Base-by-base conservation (phyloP, 2,797 vertebrate species). In the Benthosema pterotum region DNA sequence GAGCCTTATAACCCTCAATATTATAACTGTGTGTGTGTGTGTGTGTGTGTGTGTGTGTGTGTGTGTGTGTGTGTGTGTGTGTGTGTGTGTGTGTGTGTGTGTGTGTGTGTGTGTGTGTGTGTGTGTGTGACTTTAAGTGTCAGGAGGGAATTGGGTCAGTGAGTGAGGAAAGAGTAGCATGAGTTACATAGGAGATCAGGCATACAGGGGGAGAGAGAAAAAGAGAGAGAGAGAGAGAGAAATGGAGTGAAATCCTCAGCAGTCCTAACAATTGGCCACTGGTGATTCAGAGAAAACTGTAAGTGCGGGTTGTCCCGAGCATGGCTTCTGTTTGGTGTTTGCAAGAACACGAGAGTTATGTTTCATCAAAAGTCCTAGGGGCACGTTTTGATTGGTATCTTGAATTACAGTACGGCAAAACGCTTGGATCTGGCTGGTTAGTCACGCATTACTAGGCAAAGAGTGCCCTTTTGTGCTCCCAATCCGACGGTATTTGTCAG, bases 91-190 rank as follows among this genome's bases (percentile, higher is more conserved):
- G 22, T n/a, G 58, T 17, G 58, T 18, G 13, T 38, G 45, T 51
- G 58, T 50, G 58, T 51, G 48, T 60, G 49, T 51, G 49, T 18
- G 49, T 51, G 49, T 51, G 38, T 42, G 19, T 0, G n/a, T 60
- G 79, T 74, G 83, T 79, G 76, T 80, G 72, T 82, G 82, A 90
- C 88, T 90, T 88, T 84, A 91, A 90, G 84, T 84, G 79, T 73
- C 68, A 73, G 25, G 73, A 74, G 70, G 64, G 76, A 89, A 88
- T 17, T 87, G 78, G 84, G 86, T 88, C 88, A 90, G 79, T 32
- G 71, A 77, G 82, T 67, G 79, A 72, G 80, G 52, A 68, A 75
- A 22, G 42, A 43, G 55, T 15, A 38, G 32, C 32, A 38, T 38
- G 32, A 11, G 32, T 38, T 38, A 38, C 32, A 38, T 38, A 38